A percentile compares a stretch with the other conserved stretches of the same genome.
These are phyloP conservation scores for Musca vetustissima DNA, from an alignment of 1,140 invertebrate genomes.

Conservation along the genomic window DNA sequence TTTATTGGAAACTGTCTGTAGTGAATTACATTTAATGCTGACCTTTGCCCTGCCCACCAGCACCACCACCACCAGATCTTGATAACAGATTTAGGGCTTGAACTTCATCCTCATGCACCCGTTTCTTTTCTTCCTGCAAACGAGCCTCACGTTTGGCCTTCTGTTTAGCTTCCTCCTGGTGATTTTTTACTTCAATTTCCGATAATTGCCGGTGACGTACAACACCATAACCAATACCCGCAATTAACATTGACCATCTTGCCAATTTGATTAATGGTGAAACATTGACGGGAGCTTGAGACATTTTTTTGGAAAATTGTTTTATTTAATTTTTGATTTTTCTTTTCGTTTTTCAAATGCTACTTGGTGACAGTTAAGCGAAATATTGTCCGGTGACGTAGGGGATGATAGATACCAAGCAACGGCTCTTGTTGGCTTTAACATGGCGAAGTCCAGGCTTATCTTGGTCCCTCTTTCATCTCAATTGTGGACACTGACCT, in stretches of 20 bases:
- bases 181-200: constrained; percentile 66
- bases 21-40: too few relatives aligned
- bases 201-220: constrained; percentile 68
- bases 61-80: too few relatives aligned
- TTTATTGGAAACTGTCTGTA: too few relatives aligned
- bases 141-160: constrained; percentile 69
- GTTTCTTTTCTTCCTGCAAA: constrained; percentile 65
- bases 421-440: too few relatives aligned
- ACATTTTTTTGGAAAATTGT: constrained; percentile 35
- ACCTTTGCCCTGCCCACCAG: too few relatives aligned
- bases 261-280: constrained; percentile 74
- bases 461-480: too few relatives aligned
- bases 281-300: constrained; percentile 65
- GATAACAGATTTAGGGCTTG: constrained; percentile 45
- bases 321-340: not conserved
- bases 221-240: constrained; percentile 69
- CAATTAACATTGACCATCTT: constrained; percentile 72
- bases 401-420: too few relatives aligned
- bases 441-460: too few relatives aligned
- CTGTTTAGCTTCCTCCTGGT: constrained; percentile 66
- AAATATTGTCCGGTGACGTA: too few relatives aligned
- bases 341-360: not conserved
- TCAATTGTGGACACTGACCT: too few relatives aligned
- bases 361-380: too few relatives aligned
- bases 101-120: constrained; percentile 53